phyloP scores from a whole-genome alignment of 2,797 vertebrate species.

The Brotula barbata region DNA sequence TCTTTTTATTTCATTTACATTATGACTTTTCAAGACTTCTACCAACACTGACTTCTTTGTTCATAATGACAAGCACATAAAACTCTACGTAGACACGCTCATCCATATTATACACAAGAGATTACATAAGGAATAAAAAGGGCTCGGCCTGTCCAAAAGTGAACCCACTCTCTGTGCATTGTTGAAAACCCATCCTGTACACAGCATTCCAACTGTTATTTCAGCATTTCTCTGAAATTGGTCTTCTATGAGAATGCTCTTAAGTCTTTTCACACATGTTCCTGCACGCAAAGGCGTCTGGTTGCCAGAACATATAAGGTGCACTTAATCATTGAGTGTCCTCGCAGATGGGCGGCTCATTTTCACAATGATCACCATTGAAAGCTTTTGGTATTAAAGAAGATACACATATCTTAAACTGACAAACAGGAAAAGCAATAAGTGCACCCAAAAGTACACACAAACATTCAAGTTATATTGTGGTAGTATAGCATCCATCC shows the following conservation, averaged over 20 bases:
- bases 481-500: too few relatives aligned
- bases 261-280: conserved; percentile 62
- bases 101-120: conserved; percentile 31
- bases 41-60: conserved; percentile 38
- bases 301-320: conserved; percentile 64
- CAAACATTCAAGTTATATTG: neutral
- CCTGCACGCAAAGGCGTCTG: conserved; percentile 59
- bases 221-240: conserved; percentile 53
- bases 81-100: conserved; percentile 25
- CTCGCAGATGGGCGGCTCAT: conserved; percentile 28
- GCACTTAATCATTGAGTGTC: conserved; percentile 43
- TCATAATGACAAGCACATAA: conserved; percentile 49
- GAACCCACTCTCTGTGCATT: conserved; percentile 49
- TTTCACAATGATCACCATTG: conserved; percentile 33
- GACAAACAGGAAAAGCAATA: neutral
- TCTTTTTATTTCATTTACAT: conserved; percentile 27
- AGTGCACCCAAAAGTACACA: neutral
- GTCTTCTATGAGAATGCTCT: conserved; percentile 50
- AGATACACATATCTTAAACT: conserved; percentile 14
- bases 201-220: conserved; percentile 39
- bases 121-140: conserved; percentile 27
- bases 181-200: conserved; percentile 58
- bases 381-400: neutral
- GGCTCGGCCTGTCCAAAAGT: conserved; percentile 48
- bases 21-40: conserved; percentile 28